Evolutionary conservation across 2,888 invertebrate genomes (phyloP).

Genomic region (Quadroppia sp.): DNA sequence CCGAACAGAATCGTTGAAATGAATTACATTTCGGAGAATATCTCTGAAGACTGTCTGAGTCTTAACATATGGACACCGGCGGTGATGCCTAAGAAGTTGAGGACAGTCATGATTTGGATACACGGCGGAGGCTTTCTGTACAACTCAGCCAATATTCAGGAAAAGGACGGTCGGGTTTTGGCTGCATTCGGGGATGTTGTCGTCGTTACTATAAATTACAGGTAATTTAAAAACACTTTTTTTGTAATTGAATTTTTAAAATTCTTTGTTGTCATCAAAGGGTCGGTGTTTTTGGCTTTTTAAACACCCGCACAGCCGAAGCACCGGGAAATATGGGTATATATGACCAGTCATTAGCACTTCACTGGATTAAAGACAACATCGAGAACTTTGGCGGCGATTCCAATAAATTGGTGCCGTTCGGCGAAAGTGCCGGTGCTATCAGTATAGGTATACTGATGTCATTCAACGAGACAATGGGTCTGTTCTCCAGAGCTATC

Average conservation of each 20-base stretch:
- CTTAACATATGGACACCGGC: conserved; percentile 57
- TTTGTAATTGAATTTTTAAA: too few relatives aligned
- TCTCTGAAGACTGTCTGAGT: conserved; percentile 57
- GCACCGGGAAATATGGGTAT: conserved; percentile 23
- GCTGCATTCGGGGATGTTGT: conserved; percentile 55
- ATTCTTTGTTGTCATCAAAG: too few relatives aligned
- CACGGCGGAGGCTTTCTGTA: conserved; percentile 57
- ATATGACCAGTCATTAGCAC: conserved; percentile 9
- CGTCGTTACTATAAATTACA: conserved; percentile 57
- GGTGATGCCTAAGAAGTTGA: conserved; percentile 55
- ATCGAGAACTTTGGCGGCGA: conserved; percentile 7
- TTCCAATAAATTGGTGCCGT: background rate
- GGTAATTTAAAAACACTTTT: too few relatives aligned
- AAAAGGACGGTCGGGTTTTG: conserved; percentile 55
- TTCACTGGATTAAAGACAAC: conserved; percentile 17
- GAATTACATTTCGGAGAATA: too few relatives aligned
- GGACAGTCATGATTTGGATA: conserved; percentile 48
- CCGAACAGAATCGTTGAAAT: too few relatives aligned
- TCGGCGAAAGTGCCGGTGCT: conserved; percentile 20
- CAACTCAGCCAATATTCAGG: conserved; percentile 55
- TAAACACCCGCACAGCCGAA: background rate
- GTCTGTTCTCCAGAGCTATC: background rate
- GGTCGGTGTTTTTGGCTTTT: conserved; percentile 4
- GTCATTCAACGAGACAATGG: background rate
- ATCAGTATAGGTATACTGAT: background rate